A percentile compares a stretch with the other conserved stretches of the same genome.
phyloP scores from a whole-genome alignment of 2,888 invertebrate species.

The Synergus umbraculus region DNA sequence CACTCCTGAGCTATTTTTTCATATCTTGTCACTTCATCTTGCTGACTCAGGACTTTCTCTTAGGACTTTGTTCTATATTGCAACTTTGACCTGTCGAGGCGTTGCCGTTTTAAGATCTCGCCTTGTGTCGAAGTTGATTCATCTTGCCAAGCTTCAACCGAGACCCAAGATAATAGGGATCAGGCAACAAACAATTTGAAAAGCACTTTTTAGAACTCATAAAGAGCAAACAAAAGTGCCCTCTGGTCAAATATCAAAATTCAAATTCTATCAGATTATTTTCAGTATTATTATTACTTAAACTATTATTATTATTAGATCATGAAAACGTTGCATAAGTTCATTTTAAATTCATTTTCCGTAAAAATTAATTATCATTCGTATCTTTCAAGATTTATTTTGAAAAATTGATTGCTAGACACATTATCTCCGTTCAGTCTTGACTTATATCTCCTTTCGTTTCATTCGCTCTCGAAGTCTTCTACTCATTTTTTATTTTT shows the following conservation, averaged over 20 bases:
- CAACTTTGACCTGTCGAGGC: conserved; percentile 29
- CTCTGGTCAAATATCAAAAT: too few relatives aligned
- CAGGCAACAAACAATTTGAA: too few relatives aligned
- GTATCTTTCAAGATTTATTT: too few relatives aligned
- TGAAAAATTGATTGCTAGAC: too few relatives aligned
- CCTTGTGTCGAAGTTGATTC: conserved; percentile 10
- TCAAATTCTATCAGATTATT: too few relatives aligned
- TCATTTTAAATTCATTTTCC: too few relatives aligned
- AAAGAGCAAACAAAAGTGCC: too few relatives aligned
- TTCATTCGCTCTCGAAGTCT: conserved; percentile 41
- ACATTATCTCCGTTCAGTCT: not conserved
- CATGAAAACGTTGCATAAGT: too few relatives aligned
- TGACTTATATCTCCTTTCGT: conserved; percentile 32
- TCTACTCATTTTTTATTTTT: conserved; percentile 52
- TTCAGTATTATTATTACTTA: too few relatives aligned
- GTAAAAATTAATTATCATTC: too few relatives aligned
- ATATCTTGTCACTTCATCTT: conserved; percentile 15
- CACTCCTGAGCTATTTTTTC: conserved; percentile 8
- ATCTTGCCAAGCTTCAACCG: not conserved
- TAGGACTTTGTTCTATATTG: conserved; percentile 10
- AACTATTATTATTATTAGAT: too few relatives aligned
- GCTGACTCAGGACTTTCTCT: conserved; percentile 28
- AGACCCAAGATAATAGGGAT: not conserved
- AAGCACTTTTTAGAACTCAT: too few relatives aligned
- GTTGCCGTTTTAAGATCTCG: conserved; percentile 10